A percentile compares a stretch with the other conserved stretches of the same genome.
phyloP scores from a whole-genome alignment of 1,140 invertebrate species.

The Idris sp. region DNA sequence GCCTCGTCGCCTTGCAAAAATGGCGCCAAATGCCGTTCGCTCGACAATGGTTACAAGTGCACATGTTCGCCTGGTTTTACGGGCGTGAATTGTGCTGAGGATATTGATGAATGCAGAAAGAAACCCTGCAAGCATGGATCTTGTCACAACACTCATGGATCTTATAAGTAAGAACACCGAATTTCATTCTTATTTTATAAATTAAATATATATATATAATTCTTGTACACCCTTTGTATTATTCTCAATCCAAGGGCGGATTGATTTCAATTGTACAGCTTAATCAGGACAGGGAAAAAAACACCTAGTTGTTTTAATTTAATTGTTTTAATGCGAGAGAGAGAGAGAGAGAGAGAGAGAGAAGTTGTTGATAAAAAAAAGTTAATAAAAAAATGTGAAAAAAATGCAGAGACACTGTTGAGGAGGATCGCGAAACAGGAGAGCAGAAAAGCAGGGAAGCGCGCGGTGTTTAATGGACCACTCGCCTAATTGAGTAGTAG shows the following conservation, averaged over 20 bases:
- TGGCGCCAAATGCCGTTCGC: constrained; percentile 88
- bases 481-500: constrained; percentile 58
- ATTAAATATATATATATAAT: too few species aligned
- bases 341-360: neutral
- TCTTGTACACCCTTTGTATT: too few species aligned
- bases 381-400: constrained; percentile 33
- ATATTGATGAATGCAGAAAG: constrained; percentile 91
- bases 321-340: too few species aligned
- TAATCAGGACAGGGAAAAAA: too few species aligned
- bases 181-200: too few species aligned
- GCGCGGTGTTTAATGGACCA: constrained; percentile 44
- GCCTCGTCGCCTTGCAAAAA: constrained; percentile 92
- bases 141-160: constrained; percentile 92
- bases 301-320: too few species aligned
- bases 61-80: constrained; percentile 91
- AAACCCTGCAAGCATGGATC: constrained; percentile 89
- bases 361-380: constrained; percentile 30
- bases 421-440: constrained; percentile 41
- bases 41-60: constrained; percentile 87
- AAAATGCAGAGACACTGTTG: constrained; percentile 39
- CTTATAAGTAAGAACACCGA: constrained; percentile 92
- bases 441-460: constrained; percentile 21
- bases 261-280: too few species aligned
- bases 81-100: constrained; percentile 90
- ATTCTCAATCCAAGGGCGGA: too few species aligned